phyloP scores from a whole-genome alignment of 2,888 invertebrate genomes.

The Drosophila birchii region DNA sequence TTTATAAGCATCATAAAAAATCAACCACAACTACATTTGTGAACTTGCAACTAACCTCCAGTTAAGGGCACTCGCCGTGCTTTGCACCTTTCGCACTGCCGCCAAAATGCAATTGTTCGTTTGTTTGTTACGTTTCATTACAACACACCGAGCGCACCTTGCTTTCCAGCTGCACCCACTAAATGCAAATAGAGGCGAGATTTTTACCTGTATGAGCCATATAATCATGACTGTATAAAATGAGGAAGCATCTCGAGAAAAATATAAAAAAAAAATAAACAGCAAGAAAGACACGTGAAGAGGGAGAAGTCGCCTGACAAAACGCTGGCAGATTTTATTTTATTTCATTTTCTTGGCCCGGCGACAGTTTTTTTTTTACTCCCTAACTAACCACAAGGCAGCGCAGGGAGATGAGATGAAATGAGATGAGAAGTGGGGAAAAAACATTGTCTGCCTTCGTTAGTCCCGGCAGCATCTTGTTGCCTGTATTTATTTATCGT shows the following conservation, averaged over 20 bases:
- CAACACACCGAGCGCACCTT: constrained; percentile 47
- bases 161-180: constrained; percentile 45
- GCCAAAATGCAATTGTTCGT: constrained; percentile 36
- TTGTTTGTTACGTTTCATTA: constrained; percentile 29
- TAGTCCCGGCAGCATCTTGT: constrained; percentile 35
- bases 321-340: constrained; percentile 50
- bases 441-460: constrained; percentile 60
- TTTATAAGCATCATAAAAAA: background rate
- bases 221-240: constrained; percentile 59
- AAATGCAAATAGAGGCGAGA: constrained; percentile 36
- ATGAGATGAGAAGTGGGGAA: constrained; percentile 2
- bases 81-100: constrained; percentile 33
- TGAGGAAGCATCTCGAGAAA: constrained; percentile 60
- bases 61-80: constrained; percentile 20
- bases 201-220: constrained; percentile 29
- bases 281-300: constrained; percentile 13
- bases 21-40: constrained; percentile 1
- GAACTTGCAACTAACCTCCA: constrained; percentile 17
- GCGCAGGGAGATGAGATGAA: background rate
- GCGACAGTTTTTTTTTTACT: constrained; percentile 30
- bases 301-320: constrained; percentile 49
- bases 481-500: constrained; percentile 75
- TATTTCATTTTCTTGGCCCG: constrained; percentile 37
- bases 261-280: background rate
- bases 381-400: constrained; percentile 57